A percentile compares a stretch with the other conserved stretches of the same genome.
These are phyloP conservation scores for Cardinalis cardinalis DNA, from an alignment of 2,113 vertebrate genomes.

Conservation along the genomic window DNA sequence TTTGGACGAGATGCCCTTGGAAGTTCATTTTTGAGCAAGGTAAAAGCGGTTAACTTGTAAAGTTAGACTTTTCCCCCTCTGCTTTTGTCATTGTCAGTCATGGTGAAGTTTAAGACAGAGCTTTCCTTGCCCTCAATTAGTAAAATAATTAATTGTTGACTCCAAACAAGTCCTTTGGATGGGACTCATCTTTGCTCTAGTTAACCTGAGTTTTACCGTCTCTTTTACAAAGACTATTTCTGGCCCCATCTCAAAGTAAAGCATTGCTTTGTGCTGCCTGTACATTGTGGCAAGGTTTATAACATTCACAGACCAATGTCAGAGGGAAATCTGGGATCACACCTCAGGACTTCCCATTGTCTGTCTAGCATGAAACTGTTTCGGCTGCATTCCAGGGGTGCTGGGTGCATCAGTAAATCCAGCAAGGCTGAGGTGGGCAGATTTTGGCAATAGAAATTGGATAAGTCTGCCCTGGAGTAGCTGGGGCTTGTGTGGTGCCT, in stretches of 20 bases:
- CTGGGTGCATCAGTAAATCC: background rate
- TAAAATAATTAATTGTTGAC: background rate
- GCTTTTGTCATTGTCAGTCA: background rate
- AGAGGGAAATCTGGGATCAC: background rate
- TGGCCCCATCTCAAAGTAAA: background rate
- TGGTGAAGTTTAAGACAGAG: background rate
- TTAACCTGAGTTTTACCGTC: background rate
- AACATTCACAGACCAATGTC: background rate
- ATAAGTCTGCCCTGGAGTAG: accelerated
- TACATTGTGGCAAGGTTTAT: background rate
- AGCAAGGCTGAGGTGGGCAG: background rate
- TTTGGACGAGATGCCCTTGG: background rate
- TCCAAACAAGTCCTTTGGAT: background rate
- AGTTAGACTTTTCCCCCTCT: accelerated
- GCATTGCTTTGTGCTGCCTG: background rate
- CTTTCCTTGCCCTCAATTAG: background rate
- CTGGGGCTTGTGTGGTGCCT: background rate
- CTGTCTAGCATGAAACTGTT: background rate
- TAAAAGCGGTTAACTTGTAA: background rate
- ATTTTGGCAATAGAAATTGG: background rate
- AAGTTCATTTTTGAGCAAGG: background rate
- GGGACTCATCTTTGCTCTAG: background rate
- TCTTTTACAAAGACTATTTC: background rate
- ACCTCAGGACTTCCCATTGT: background rate
- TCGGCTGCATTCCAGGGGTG: background rate